phyloP scores from a whole-genome alignment of 2,888 invertebrate genomes.

The Apantesis nais region DNA sequence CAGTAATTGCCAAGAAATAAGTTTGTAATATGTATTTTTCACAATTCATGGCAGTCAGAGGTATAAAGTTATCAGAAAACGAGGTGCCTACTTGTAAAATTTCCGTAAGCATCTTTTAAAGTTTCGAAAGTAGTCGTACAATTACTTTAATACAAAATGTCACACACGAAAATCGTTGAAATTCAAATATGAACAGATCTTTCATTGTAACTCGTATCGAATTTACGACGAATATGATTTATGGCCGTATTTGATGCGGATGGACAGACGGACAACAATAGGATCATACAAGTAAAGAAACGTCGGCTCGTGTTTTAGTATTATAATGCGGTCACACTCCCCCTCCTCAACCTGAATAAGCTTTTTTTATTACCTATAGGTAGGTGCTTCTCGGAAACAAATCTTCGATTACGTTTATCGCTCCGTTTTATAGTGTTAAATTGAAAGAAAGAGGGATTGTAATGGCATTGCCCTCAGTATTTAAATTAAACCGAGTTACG shows the following conservation, averaged over 20 bases:
- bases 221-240: constrained; percentile 85
- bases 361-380: constrained; percentile 65
- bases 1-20: constrained; percentile 65
- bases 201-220: constrained; percentile 81
- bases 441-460: constrained; percentile 48
- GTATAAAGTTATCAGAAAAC: background rate
- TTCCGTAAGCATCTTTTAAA: constrained; percentile 27
- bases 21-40: constrained; percentile 48
- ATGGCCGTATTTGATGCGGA: constrained; percentile 81
- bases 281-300: constrained; percentile 71
- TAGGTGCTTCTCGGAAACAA: constrained; percentile 66
- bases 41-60: constrained; percentile 56
- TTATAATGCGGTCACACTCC: constrained; percentile 78
- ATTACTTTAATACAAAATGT: constrained; percentile 42
- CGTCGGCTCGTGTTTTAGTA: constrained; percentile 73
- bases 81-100: constrained; percentile 19
- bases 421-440: constrained; percentile 50
- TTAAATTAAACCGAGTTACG: constrained; percentile 47
- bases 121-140: constrained; percentile 37
- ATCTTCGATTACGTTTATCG: constrained; percentile 59
- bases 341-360: constrained; percentile 58
- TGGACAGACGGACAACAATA: constrained; percentile 80
- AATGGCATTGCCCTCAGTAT: constrained; percentile 37
- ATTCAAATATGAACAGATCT: constrained; percentile 80
- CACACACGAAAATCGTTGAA: constrained; percentile 46